These are phyloP conservation scores for Mandrillus leucophaeus DNA, from an alignment of 2,113 vertebrate species.

Conservation along the genomic window DNA sequence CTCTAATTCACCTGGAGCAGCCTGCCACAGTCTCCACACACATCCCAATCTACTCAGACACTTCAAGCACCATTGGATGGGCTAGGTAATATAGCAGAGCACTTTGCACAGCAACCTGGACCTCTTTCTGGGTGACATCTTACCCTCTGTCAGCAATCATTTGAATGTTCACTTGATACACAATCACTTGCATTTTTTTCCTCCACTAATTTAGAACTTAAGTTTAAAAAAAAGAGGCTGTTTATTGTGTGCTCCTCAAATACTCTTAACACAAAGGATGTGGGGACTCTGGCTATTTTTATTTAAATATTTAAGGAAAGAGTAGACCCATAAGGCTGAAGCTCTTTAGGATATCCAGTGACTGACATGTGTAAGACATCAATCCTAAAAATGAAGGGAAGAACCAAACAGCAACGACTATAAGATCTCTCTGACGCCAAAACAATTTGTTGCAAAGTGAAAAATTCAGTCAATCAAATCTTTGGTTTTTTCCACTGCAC, in stretches of 20 bases:
- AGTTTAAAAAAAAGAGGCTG: neutral
- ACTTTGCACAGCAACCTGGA: neutral
- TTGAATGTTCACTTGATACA: neutral
- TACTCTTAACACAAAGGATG: neutral
- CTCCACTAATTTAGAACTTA: slow-evolving; percentile 22
- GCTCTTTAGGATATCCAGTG: neutral
- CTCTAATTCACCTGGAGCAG: neutral
- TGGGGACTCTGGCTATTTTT: neutral
- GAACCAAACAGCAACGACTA: neutral
- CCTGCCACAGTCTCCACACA: neutral
- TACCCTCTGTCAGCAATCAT: neutral
- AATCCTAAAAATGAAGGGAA: neutral
- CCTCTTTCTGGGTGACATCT: neutral
- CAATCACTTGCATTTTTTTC: neutral
- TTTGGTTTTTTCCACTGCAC: neutral
- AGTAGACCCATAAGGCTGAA: neutral
- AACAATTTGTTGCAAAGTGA: slow-evolving; percentile 4
- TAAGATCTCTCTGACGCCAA: neutral
- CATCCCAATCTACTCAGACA: neutral
- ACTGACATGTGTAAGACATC: neutral
- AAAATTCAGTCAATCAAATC: neutral
- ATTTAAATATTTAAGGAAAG: neutral
- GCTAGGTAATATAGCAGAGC: neutral
- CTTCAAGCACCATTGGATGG: neutral
- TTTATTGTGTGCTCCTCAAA: neutral